Evolutionary conservation across 2,797 vertebrate species (phyloP).

Genomic region (Acipenser transmontanus): DNA sequence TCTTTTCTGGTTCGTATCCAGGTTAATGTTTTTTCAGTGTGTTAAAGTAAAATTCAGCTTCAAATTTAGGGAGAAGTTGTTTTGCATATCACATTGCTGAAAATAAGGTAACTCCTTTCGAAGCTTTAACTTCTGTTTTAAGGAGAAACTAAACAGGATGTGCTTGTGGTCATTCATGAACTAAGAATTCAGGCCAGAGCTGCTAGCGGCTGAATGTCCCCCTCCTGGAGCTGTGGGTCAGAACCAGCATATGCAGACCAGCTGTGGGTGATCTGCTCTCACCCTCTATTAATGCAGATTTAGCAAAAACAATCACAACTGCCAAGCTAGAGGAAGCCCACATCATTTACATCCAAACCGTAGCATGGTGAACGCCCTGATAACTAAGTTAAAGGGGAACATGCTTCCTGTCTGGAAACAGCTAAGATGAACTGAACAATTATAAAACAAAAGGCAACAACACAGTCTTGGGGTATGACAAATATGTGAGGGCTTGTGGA

Average conservation of each 20-base stretch:
- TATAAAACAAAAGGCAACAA: too few species aligned
- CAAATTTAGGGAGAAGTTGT: too few species aligned
- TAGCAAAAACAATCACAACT: not conserved
- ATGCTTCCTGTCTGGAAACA: not conserved
- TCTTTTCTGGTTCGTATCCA: too few species aligned
- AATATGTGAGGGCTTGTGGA: too few species aligned
- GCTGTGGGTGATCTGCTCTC: not conserved
- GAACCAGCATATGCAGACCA: not conserved
- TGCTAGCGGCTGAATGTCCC: not conserved
- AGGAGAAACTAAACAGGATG: not conserved
- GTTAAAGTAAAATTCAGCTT: too few species aligned
- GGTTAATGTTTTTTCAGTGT: too few species aligned
- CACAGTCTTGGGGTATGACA: too few species aligned
- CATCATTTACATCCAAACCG: not conserved
- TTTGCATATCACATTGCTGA: too few species aligned
- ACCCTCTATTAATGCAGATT: not conserved
- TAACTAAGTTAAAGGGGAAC: not conserved
- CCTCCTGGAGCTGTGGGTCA: not conserved
- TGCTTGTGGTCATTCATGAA: not conserved
- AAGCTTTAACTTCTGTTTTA: too few species aligned
- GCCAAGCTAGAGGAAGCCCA: not conserved
- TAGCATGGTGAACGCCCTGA: not conserved
- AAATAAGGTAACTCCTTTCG: too few species aligned
- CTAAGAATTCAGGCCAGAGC: too few species aligned
- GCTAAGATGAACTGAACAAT: not conserved